Evolutionary conservation across 2,888 invertebrate species (phyloP).

Genomic region (Creontiades dilutus): DNA sequence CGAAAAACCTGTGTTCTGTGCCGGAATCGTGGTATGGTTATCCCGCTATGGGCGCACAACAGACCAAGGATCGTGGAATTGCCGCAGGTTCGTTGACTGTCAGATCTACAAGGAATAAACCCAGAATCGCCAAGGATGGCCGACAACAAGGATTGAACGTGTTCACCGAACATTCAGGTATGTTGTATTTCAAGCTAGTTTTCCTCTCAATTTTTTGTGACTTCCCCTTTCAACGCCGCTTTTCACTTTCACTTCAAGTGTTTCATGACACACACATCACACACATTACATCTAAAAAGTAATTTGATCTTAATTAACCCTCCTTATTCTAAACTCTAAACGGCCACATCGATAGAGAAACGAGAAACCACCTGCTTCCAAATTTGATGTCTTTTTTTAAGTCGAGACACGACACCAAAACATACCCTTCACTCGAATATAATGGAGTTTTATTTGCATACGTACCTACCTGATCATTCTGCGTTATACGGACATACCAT

Average conservation of each 20-base stretch:
- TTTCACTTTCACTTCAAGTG: not conserved
- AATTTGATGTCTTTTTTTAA: not conserved
- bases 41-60: slow-evolving; percentile 91
- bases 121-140: slow-evolving; percentile 90
- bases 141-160: slow-evolving; percentile 92
- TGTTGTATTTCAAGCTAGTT: slow-evolving; percentile 78
- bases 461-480: too few relatives aligned
- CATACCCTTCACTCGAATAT: too few relatives aligned
- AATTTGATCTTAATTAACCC: not conserved
- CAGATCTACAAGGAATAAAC: slow-evolving; percentile 78
- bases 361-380: not conserved
- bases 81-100: slow-evolving; percentile 82
- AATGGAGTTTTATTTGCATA: too few relatives aligned
- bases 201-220: not conserved
- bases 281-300: not conserved
- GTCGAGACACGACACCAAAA: too few relatives aligned
- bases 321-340: not conserved
- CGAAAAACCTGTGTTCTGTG: slow-evolving; percentile 66
- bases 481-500: too few relatives aligned
- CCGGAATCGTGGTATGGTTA: slow-evolving; percentile 72
- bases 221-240: not conserved
- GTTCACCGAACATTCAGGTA: slow-evolving; percentile 96
- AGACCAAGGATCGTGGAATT: slow-evolving; percentile 92
- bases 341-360: not conserved
- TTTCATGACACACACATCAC: not conserved